phyloP scores from a whole-genome alignment of 2,797 vertebrate genomes.

The Crocidura indochinensis region DNA sequence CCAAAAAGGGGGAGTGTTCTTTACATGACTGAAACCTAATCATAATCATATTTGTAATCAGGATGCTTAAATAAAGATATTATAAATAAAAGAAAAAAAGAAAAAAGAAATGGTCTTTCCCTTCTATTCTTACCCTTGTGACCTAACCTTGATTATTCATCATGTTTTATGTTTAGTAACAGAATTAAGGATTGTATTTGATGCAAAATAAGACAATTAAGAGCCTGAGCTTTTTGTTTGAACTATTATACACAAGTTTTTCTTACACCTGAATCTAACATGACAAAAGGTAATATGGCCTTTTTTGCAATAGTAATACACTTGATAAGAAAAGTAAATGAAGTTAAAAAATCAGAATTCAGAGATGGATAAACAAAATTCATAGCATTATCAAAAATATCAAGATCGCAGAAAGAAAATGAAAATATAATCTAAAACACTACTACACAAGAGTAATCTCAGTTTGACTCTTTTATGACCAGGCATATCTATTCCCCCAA shows the following conservation, averaged over 20 bases:
- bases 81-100: no score
- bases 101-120: not conserved
- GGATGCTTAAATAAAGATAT: no score
- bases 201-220: not conserved
- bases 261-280: not conserved
- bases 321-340: not conserved
- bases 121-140: not conserved
- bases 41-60: no score
- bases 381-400: not conserved
- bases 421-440: not conserved
- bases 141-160: not conserved
- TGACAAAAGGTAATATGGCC: not conserved
- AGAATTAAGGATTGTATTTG: not conserved
- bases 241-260: not conserved
- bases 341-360: conserved; percentile 42
- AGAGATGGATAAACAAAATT: not conserved
- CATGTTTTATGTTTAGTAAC: not conserved
- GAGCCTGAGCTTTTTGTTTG: not conserved
- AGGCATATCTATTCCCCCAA: not conserved
- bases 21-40: no score
- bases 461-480: not conserved
- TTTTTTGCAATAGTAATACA: not conserved
- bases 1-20: no score
- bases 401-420: not conserved
- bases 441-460: not conserved